Evolutionary conservation across 2,888 invertebrate genomes (phyloP).

Genomic region (Resseliella maxima): DNA sequence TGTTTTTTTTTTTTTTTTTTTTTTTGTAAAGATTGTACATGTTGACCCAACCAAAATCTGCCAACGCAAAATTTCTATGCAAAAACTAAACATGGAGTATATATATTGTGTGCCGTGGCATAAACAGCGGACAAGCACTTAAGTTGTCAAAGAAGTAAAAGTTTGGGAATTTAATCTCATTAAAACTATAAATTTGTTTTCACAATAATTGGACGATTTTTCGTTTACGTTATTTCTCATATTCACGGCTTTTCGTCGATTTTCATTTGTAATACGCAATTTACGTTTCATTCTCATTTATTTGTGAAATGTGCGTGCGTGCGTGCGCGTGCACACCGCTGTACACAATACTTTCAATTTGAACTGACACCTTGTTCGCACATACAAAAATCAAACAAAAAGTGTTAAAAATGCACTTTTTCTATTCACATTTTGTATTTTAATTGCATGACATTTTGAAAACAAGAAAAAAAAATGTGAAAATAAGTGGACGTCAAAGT

Average conservation of each 20-base stretch:
- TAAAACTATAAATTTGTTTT: slow-evolving; percentile 57
- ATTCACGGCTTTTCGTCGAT: not conserved
- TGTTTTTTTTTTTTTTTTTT: too few relatives aligned
- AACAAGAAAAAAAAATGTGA: not conserved
- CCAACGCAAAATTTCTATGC: not conserved
- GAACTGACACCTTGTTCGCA: not conserved
- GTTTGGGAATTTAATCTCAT: slow-evolving; percentile 57
- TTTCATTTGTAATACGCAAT: not conserved
- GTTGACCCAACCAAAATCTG: slow-evolving; percentile 42
- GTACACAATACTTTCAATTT: not conserved
- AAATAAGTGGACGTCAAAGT: not conserved
- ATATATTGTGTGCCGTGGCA: slow-evolving; percentile 5
- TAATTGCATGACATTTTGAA: not conserved
- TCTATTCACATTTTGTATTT: not conserved
- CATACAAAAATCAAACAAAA: not conserved
- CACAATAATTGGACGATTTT: not conserved
- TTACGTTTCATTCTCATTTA: not conserved
- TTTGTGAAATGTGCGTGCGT: too few relatives aligned
- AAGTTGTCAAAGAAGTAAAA: slow-evolving; percentile 56
- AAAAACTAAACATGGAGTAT: too few relatives aligned
- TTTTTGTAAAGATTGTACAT: not conserved
- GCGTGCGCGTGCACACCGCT: not conserved
- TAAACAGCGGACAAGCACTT: slow-evolving; percentile 56
- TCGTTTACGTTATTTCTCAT: not conserved
- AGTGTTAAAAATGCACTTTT: not conserved